Conservation (phyloP, 2,888 invertebrate species). For the Hipparchia sbordonii region DNA sequence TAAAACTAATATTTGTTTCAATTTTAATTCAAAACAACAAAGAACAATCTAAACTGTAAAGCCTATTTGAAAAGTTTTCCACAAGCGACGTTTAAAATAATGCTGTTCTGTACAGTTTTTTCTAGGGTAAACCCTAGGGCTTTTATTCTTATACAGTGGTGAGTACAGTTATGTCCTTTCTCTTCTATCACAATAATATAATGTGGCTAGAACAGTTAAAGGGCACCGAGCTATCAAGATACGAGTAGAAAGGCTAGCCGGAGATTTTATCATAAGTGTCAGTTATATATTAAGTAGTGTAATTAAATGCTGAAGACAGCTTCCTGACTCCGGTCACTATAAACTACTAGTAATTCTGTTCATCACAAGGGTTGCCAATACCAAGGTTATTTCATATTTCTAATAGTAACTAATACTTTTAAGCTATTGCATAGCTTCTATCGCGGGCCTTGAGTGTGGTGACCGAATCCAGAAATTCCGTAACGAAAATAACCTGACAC, state of each 20-base stretch:
- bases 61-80: no score
- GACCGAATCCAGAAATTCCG: no score
- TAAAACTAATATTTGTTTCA: no score
- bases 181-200: slow-evolving; percentile 3
- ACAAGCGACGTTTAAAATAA: no score
- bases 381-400: not conserved
- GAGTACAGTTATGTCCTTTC: slow-evolving; percentile 13
- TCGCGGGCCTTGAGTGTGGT: no score
- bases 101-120: no score
- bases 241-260: slow-evolving; percentile 2
- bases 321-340: slow-evolving; percentile 18
- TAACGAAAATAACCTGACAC: no score
- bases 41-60: no score
- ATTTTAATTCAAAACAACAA: no score
- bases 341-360: slow-evolving; percentile 10
- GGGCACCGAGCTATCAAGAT: slow-evolving; percentile 21
- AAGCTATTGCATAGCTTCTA: no score
- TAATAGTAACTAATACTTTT: not conserved
- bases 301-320: slow-evolving; percentile 25
- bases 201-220: slow-evolving; percentile 14
- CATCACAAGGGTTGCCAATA: slow-evolving; percentile 4
- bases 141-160: not conserved
- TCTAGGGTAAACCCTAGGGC: no score
- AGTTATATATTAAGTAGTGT: slow-evolving; percentile 26
- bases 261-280: slow-evolving; percentile 27